Evolutionary conservation across 1,140 invertebrate genomes (phyloP).

Genomic region (Polypedilum pembai): DNA sequence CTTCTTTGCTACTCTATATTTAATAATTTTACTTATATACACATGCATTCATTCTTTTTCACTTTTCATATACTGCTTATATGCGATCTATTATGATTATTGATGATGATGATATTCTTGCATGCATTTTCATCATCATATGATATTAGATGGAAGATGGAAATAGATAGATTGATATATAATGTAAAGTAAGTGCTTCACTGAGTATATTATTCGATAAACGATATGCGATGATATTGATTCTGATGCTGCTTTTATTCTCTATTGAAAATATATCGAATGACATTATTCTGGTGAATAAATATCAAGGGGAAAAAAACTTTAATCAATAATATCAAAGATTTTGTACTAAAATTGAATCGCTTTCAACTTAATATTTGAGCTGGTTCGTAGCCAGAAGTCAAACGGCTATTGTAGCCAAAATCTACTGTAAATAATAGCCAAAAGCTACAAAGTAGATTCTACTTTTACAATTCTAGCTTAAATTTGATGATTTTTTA

Average conservation of each 20-base stretch:
- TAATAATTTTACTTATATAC: not conserved
- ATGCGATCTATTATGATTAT: not conserved
- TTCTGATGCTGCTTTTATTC: not conserved
- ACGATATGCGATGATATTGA: not conserved
- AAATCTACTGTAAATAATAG: too few species aligned
- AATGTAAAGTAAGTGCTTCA: not conserved
- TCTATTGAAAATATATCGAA: not conserved
- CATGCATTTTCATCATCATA: slow-evolving; percentile 12
- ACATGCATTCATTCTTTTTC: not conserved
- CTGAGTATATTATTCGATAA: slow-evolving; percentile 2
- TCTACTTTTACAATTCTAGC: too few species aligned
- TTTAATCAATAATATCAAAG: too few species aligned
- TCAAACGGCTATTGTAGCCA: too few species aligned
- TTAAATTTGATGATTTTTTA: too few species aligned
- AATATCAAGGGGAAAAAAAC: too few species aligned
- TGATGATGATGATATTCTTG: slow-evolving; percentile 6
- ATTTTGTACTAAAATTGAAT: too few species aligned
- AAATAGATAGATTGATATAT: not conserved
- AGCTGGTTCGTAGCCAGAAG: too few species aligned
- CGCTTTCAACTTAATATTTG: too few species aligned
- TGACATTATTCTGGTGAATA: not conserved
- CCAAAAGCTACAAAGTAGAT: too few species aligned
- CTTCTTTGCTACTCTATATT: not conserved
- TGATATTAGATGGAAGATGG: not conserved
- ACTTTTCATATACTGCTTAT: not conserved